Percentiles rank a stretch among this genome's conserved stretches.
Evolutionary conservation across 2,797 vertebrate genomes (phyloP).

Genomic region (Triplophysa bombifrons): DNA sequence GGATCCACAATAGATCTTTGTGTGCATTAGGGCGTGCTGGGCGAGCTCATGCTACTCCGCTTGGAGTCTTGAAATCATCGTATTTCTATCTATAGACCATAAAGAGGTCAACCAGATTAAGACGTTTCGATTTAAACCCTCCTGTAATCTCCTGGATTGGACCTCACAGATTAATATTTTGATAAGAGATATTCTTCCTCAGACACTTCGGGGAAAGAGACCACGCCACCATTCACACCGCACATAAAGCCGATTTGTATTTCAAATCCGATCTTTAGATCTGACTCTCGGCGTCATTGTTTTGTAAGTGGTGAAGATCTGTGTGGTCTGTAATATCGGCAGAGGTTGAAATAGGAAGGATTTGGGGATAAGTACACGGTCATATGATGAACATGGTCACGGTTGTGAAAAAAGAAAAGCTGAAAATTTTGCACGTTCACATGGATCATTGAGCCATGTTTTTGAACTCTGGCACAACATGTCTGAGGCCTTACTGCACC

Average conservation of each 20-base stretch:
- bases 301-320: not conserved
- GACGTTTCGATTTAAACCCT: slow-evolving; percentile 16
- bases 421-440: not conserved
- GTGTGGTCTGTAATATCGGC: not conserved
- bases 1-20: slow-evolving; percentile 38
- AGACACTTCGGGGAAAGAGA: not conserved
- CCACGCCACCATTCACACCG: not conserved
- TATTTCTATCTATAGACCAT: slow-evolving; percentile 39
- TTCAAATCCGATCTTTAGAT: not conserved
- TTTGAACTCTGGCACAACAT: not conserved
- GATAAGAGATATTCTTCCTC: slow-evolving; percentile 22
- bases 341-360: not conserved
- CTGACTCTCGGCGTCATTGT: not conserved
- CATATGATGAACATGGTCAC: not conserved
- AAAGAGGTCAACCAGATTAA: slow-evolving; percentile 35
- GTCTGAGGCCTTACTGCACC: not conserved
- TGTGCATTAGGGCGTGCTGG: slow-evolving; percentile 23
- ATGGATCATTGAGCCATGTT: not conserved
- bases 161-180: slow-evolving; percentile 32
- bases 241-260: not conserved
- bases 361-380: not conserved
- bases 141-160: slow-evolving; percentile 25
- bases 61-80: not conserved
- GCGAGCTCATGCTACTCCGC: not conserved
- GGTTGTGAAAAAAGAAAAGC: not conserved